Conservation (phyloP, 2,888 invertebrate genomes). For the Microplitis manilae region DNA sequence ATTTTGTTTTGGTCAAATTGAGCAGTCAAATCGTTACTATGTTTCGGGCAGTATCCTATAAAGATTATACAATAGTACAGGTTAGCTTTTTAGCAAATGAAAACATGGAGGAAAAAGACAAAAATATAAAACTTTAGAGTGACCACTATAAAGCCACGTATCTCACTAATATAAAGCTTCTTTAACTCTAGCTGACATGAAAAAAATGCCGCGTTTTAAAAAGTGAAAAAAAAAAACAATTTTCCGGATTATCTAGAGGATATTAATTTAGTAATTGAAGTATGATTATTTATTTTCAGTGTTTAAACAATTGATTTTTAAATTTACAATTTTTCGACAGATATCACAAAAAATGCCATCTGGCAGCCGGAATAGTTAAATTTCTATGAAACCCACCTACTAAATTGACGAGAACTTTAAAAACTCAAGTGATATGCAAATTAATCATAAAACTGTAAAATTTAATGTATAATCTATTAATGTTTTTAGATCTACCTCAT, state of each 20-base stretch:
- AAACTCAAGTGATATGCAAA: neutral
- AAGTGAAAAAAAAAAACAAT: neutral
- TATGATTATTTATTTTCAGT: neutral
- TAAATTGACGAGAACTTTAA: neutral
- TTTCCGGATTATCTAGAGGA: neutral
- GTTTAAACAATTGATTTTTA: neutral
- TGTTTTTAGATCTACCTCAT: neutral
- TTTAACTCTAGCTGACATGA: neutral
- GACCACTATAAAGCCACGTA: neutral
- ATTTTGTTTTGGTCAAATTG: slow-evolving; percentile 13
- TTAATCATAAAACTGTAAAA: neutral
- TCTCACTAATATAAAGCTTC: neutral
- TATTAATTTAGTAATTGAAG: neutral
- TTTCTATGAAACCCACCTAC: too few relatives aligned
- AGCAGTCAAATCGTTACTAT: neutral
- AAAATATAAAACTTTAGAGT: neutral
- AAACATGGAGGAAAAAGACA: neutral
- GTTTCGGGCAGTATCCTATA: neutral
- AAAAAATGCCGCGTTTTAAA: neutral
- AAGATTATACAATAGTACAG: neutral
- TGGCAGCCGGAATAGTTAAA: too few relatives aligned
- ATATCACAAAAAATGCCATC: too few relatives aligned
- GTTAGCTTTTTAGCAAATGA: slow-evolving; percentile 1
- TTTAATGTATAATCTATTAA: neutral
- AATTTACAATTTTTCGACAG: neutral